phyloP scores from a whole-genome alignment of 2,797 vertebrate genomes.

The Delichon dasypus region DNA sequence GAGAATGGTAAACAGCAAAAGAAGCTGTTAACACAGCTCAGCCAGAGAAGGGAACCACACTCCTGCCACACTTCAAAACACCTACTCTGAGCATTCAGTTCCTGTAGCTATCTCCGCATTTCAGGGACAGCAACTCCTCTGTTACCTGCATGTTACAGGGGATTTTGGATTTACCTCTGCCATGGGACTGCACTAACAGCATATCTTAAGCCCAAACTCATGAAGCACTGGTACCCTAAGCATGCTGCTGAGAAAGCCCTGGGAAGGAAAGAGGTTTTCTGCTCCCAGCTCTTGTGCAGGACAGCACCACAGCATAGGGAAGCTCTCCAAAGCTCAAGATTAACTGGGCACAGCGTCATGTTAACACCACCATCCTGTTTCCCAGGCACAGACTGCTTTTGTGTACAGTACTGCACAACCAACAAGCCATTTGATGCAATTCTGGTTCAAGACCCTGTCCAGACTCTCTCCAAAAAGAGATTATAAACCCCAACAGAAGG shows the following conservation, averaged over 20 bases:
- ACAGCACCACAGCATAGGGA: neutral
- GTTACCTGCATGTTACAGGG: neutral
- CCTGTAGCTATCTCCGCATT: neutral
- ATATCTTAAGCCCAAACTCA: neutral
- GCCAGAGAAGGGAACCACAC: neutral
- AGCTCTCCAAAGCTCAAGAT: neutral
- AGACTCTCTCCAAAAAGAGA: neutral
- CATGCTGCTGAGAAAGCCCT: neutral
- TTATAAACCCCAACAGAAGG: neutral
- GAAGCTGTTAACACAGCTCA: neutral
- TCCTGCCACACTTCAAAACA: neutral
- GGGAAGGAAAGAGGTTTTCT: neutral
- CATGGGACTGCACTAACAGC: neutral
- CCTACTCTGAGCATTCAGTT: neutral
- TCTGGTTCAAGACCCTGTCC: neutral
- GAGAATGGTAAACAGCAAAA: neutral
- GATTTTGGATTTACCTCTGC: neutral
- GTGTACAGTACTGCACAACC: neutral
- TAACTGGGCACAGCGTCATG: rapidly evolving
- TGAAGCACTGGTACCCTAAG: neutral
- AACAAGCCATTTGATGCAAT: neutral
- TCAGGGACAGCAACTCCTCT: neutral
- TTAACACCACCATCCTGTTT: neutral
- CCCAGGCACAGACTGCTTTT: neutral
- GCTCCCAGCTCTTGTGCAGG: neutral